Evolutionary conservation across 2,888 invertebrate species (phyloP), one percentile per base, ranked within the genome.

Genomic region (Abrostola tripartita): DNA sequence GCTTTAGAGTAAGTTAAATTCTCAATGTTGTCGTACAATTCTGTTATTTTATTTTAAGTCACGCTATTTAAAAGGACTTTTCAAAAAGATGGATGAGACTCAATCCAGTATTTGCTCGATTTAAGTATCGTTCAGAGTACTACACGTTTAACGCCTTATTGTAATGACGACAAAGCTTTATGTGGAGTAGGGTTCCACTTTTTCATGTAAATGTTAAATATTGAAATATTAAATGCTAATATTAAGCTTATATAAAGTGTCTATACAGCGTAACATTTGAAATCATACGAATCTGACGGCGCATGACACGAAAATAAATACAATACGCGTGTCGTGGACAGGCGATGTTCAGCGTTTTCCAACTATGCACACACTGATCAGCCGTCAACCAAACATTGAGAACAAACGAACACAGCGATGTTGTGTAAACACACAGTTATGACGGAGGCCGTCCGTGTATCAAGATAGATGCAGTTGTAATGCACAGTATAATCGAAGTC

Each of bases 401-500:
- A 53, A 61, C 57, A 69, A 52, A 51, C 50, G 36, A 51, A 68
- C 75, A 71, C 71, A 58, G 42, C 60, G 68, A 47, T 49, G 36
- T 51, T 41, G 65, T 74, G 60, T 66, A 59, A 61, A 72, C 57
- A 74, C 52, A 50, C 38, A 40, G 50, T 36, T 52, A 24, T 12
- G 14, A 49, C 24, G 56, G 41, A 35, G 51, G 47, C 9, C 37
- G 52, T 67, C 24, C 10, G 24, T 24, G 24, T 24, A 24, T 24
- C 24, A 37, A 65, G 64, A 42, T 42, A 54, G 53, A 57, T 63
- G 60, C 51, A 78, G 60, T 62, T 60, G 64, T 78, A 78, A 76
- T 72, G 53, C 66, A 75, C 58, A 66, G 65, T 58, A 59, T 70
- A 74, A 64, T 71, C 63, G 65, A 65, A 58, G 52, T 68, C 68